Conservation (phyloP, 2,888 invertebrate species). For the Tupiocoris notatus region DNA sequence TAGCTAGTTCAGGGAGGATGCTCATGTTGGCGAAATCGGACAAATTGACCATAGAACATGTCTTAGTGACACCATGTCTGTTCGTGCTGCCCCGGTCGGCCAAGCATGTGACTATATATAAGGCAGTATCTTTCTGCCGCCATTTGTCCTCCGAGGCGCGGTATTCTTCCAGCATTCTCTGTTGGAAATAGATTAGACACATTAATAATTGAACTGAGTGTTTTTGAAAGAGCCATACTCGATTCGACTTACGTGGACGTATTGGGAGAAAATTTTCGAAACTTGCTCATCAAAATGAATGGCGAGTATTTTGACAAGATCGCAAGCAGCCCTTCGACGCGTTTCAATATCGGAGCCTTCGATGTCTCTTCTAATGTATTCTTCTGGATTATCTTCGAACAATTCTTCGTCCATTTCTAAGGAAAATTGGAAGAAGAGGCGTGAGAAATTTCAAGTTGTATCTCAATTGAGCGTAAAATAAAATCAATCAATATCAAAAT, state of each 20-base stretch:
- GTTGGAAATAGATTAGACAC: conserved; percentile 48
- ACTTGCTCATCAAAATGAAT: conserved; percentile 84
- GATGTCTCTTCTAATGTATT: conserved; percentile 92
- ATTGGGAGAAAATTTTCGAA: conserved; percentile 82
- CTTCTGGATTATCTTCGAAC: conserved; percentile 97
- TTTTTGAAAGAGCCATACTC: too few relatives aligned
- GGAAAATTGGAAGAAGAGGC: not conserved
- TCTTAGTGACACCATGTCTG: conserved; percentile 84
- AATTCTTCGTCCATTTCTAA: conserved; percentile 90
- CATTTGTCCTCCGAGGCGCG: conserved; percentile 75
- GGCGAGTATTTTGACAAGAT: conserved; percentile 89
- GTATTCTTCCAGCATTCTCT: conserved; percentile 78
- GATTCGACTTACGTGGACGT: conserved; percentile 62
- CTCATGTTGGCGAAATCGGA: conserved; percentile 85
- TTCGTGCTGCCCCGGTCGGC: conserved; percentile 86
- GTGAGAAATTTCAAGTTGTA: too few relatives aligned
- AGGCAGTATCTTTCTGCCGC: conserved; percentile 93
- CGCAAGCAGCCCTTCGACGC: conserved; percentile 91
- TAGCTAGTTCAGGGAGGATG: conserved; percentile 70
- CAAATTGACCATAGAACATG: conserved; percentile 85
- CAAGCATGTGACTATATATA: conserved; percentile 93
- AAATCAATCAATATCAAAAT: too few relatives aligned
- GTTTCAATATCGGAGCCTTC: conserved; percentile 99
- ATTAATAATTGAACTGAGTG: too few relatives aligned
- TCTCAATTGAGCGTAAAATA: too few relatives aligned